Conservation (phyloP, 2,797 vertebrate species). For the Mastacembelus armatus region DNA sequence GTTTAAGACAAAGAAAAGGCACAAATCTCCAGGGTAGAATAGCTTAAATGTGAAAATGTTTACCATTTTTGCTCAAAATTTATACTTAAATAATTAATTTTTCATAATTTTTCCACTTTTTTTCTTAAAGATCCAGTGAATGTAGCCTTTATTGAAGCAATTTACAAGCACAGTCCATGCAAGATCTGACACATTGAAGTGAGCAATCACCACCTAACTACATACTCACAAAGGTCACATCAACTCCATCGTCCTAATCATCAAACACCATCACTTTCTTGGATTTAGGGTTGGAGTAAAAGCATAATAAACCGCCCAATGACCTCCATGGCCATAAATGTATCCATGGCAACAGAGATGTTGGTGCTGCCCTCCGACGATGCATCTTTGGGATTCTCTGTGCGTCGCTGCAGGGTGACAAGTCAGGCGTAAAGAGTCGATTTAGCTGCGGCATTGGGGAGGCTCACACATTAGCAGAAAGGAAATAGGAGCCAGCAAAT, state of each 20-base stretch:
- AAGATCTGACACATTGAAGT: constrained; percentile 66
- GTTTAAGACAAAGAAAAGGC: constrained; percentile 1
- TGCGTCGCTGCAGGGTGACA: constrained; percentile 70
- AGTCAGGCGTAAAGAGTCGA: constrained; percentile 82
- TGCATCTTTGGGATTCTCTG: constrained; percentile 77
- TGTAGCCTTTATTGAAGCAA: constrained; percentile 1
- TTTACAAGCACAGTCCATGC: constrained; percentile 44
- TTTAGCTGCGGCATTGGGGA: constrained; percentile 79
- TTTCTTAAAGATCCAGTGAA: constrained; percentile 6
- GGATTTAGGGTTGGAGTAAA: constrained; percentile 77
- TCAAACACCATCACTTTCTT: constrained; percentile 55
- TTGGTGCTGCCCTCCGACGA: constrained; percentile 49
- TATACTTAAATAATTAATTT: no score
- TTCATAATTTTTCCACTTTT: not conserved
- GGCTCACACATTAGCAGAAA: constrained; percentile 77
- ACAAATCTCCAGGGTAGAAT: not conserved
- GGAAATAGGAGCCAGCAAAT: constrained; percentile 82
- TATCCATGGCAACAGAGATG: constrained; percentile 74
- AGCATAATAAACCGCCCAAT: constrained; percentile 60
- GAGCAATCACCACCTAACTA: constrained; percentile 73
- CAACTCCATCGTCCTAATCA: constrained; percentile 77
- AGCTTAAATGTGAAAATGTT: not conserved
- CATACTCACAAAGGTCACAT: constrained; percentile 76
- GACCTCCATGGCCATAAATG: constrained; percentile 63
- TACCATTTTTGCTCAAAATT: no score